Percentiles rank a stretch among this genome's conserved stretches.
phyloP scores from a whole-genome alignment of 2,888 invertebrate genomes.

The Eurytoma californica region DNA sequence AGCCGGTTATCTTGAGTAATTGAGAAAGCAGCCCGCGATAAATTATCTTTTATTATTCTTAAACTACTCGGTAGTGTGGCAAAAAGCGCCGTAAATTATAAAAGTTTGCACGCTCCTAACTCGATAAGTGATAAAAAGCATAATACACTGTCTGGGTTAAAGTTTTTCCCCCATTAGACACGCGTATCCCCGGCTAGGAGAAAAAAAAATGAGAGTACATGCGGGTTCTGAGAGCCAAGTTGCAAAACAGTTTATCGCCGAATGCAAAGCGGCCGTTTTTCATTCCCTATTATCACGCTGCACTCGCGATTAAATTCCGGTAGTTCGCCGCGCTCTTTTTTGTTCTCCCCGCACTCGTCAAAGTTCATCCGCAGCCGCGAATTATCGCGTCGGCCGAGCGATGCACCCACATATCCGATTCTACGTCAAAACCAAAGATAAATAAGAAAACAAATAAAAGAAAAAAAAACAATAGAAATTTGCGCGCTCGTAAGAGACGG shows the following conservation, averaged over 20 bases:
- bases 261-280: constrained; percentile 18
- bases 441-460: neutral
- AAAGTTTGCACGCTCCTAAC: too few species aligned
- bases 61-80: too few species aligned
- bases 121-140: too few species aligned
- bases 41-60: too few species aligned
- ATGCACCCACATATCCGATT: too few species aligned
- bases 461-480: constrained; percentile 10
- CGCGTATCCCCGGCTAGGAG: too few species aligned
- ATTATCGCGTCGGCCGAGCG: neutral
- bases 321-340: neutral
- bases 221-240: neutral
- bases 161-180: too few species aligned
- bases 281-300: constrained; percentile 19
- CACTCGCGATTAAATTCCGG: constrained; percentile 24
- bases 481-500: neutral
- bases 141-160: too few species aligned
- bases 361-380: neutral
- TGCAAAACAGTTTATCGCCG: constrained; percentile 12
- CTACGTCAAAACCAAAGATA: too few species aligned
- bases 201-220: neutral
- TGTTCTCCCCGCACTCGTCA: neutral
- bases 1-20: too few species aligned
- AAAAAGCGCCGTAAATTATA: too few species aligned
- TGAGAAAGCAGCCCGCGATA: too few species aligned